These are phyloP conservation scores for Vannuccia rotundouncinata DNA, from an alignment of 2,888 invertebrate species.

Conservation along the genomic window DNA sequence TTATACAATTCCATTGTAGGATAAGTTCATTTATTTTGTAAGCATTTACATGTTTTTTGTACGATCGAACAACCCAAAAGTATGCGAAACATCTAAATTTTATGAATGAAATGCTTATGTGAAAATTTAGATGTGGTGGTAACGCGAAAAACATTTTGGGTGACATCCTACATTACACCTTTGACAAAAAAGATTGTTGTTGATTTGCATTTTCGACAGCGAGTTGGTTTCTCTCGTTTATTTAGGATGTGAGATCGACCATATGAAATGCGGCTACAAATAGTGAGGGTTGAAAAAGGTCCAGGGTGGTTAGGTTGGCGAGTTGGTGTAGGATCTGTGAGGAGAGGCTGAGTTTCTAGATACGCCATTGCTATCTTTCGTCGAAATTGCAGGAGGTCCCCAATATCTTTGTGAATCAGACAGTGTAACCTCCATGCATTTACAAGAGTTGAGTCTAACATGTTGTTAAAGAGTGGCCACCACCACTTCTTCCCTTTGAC, in stretches of 20 bases:
- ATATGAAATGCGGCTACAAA: constrained; percentile 1
- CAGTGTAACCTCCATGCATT: neutral
- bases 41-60: constrained; percentile 15
- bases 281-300: constrained; percentile 12
- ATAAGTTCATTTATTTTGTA: constrained; percentile 18
- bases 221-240: constrained; percentile 6
- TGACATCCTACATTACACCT: constrained; percentile 8
- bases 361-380: constrained; percentile 24
- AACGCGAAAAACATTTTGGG: constrained; percentile 16
- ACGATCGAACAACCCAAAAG: constrained; percentile 3
- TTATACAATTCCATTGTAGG: constrained; percentile 21
- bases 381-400: constrained; percentile 8
- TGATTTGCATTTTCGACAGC: constrained; percentile 12
- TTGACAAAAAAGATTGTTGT: constrained; percentile 21
- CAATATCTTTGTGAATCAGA: neutral
- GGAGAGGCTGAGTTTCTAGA: constrained; percentile 16
- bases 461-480: neutral
- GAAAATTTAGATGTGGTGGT: constrained; percentile 1
- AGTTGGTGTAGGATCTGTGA: constrained; percentile 24
- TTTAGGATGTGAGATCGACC: constrained; percentile 14
- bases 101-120: constrained; percentile 13
- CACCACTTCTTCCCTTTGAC: constrained; percentile 26
- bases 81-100: constrained; percentile 2
- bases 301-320: constrained; percentile 19
- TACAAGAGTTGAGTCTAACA: neutral